Conservation (phyloP, 2,113 vertebrate species). For the Anarhynchus alexandrinus region DNA sequence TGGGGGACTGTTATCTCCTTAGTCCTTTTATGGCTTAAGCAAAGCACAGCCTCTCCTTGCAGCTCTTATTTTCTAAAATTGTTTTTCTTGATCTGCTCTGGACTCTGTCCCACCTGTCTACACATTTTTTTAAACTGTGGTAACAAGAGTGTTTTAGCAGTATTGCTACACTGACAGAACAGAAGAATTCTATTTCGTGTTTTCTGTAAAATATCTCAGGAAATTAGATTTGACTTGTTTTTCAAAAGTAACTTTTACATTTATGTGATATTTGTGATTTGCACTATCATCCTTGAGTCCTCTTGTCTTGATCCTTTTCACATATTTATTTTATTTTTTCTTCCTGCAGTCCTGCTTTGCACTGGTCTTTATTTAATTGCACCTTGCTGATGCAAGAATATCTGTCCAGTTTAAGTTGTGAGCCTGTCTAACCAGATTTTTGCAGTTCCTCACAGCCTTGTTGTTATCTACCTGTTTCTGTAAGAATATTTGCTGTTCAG, state of each 20-base stretch:
- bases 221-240: neutral
- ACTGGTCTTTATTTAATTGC: neutral
- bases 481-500: neutral
- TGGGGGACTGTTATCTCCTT: neutral
- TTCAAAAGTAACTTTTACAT: neutral
- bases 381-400: neutral
- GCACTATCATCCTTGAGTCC: neutral
- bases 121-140: neutral
- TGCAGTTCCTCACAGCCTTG: neutral
- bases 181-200: neutral
- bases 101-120: neutral
- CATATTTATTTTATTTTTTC: neutral
- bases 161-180: neutral
- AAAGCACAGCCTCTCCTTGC: neutral
- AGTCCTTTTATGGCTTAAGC: neutral
- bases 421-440: neutral
- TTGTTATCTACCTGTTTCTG: neutral
- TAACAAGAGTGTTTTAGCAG: neutral
- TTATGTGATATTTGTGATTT: neutral
- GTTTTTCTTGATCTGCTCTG: neutral
- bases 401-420: neutral
- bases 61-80: neutral
- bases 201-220: neutral
- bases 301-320: neutral
- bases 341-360: neutral